Percentiles rank a stretch among this genome's conserved stretches.
These are phyloP conservation scores for Ectemnius cavifrons DNA, from an alignment of 2,888 invertebrate genomes.

Conservation along the genomic window DNA sequence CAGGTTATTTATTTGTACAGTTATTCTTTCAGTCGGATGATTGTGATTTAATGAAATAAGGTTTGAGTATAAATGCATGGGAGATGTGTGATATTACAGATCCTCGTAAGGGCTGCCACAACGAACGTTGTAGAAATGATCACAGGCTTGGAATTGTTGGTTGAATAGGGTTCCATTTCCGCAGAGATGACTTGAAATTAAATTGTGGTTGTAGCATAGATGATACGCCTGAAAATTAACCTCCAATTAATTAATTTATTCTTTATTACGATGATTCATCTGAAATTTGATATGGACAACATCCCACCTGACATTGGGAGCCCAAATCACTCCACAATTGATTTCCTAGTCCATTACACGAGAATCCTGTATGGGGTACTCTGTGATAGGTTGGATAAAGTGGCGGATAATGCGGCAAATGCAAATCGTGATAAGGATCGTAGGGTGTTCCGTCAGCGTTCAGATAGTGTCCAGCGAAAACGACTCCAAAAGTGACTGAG, in stretches of 20 bases:
- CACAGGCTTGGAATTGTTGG: conserved; percentile 84
- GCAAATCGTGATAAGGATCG: conserved; percentile 81
- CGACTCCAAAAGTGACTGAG: conserved; percentile 13
- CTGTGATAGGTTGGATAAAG: conserved; percentile 79
- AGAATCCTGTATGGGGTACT: conserved; percentile 78
- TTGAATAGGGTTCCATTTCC: conserved; percentile 84
- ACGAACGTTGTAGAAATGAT: conserved; percentile 84
- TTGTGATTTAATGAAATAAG: not conserved
- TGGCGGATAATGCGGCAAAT: conserved; percentile 81
- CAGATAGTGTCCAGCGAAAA: conserved; percentile 51
- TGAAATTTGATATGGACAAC: not conserved
- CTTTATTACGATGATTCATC: not conserved
- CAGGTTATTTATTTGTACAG: not conserved
- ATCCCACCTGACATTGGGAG: conserved; percentile 79
- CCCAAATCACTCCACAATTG: conserved; percentile 80
- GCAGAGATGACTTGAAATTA: conserved; percentile 82
- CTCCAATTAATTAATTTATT: not conserved
- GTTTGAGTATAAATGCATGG: not conserved
- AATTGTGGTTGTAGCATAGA: conserved; percentile 81
- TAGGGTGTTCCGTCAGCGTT: conserved; percentile 74
- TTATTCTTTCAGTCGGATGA: not conserved
- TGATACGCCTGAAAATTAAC: conserved; percentile 81
- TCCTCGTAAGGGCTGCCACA: conserved; percentile 82
- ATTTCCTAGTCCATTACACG: conserved; percentile 75
- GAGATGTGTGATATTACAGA: conserved; percentile 72